Percentiles rank a stretch among this genome's conserved stretches.
Evolutionary conservation across 2,797 vertebrate species (phyloP).

Genomic region (Brotula barbata): DNA sequence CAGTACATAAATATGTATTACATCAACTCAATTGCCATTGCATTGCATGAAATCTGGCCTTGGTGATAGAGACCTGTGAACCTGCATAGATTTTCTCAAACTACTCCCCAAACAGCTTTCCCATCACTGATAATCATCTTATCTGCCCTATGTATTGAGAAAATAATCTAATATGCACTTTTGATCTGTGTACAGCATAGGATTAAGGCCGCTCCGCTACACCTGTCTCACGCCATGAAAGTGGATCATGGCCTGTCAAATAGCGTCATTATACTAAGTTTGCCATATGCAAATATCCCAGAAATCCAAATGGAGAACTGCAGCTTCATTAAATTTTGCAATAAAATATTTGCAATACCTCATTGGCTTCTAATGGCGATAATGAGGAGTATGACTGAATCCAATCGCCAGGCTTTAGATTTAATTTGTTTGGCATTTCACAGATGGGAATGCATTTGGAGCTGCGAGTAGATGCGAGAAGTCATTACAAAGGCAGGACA

Average conservation of each 20-base stretch:
- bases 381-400: constrained; percentile 80
- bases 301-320: constrained; percentile 73
- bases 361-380: constrained; percentile 81
- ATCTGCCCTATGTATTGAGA: constrained; percentile 38
- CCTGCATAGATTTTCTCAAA: constrained; percentile 48
- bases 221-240: constrained; percentile 50
- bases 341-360: constrained; percentile 83
- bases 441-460: constrained; percentile 78
- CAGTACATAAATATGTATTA: constrained; percentile 68
- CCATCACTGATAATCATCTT: constrained; percentile 44
- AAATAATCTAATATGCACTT: constrained; percentile 46
- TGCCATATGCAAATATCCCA: constrained; percentile 66
- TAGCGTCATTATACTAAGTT: constrained; percentile 56
- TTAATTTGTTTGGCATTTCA: constrained; percentile 84
- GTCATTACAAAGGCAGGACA: constrained; percentile 72
- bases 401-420: constrained; percentile 77
- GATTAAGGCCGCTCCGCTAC: constrained; percentile 40
- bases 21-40: constrained; percentile 66
- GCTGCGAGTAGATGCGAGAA: constrained; percentile 71
- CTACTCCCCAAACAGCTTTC: constrained; percentile 31
- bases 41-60: constrained; percentile 62
- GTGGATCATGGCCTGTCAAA: constrained; percentile 51
- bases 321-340: constrained; percentile 82
- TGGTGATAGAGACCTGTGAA: constrained; percentile 58
- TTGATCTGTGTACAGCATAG: constrained; percentile 32